A percentile compares a stretch with the other conserved stretches of the same genome.
phyloP scores from a whole-genome alignment of 2,888 invertebrate genomes.

The Carcina quercana region DNA sequence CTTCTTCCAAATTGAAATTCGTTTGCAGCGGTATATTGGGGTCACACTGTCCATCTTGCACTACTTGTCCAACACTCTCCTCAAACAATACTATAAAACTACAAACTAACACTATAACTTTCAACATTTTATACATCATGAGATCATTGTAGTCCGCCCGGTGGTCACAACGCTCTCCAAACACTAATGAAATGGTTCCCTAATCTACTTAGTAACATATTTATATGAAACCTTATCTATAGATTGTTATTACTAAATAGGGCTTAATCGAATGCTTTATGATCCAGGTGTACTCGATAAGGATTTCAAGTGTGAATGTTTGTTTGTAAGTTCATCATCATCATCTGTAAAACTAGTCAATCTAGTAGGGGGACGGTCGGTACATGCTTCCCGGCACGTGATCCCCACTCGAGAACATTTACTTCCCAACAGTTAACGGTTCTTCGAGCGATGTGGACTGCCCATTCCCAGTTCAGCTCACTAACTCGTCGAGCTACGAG shows the following conservation, averaged over 20 bases:
- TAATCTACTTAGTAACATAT: conserved; percentile 33
- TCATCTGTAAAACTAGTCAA: no score
- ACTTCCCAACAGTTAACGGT: no score
- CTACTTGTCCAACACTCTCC: conserved; percentile 38
- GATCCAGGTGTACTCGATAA: neutral
- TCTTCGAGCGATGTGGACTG: no score
- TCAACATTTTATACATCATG: conserved; percentile 35
- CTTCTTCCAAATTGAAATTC: conserved; percentile 30
- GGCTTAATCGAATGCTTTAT: conserved; percentile 8
- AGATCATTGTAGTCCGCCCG: conserved; percentile 34
- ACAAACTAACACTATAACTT: conserved; percentile 41
- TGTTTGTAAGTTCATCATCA: no score
- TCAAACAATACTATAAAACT: conserved; percentile 33
- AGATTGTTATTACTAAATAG: conserved; percentile 11
- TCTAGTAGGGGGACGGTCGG: no score
- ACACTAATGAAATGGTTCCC: conserved; percentile 33
- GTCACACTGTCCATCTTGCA: conserved; percentile 46
- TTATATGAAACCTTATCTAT: conserved; percentile 43
- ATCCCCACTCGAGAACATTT: no score
- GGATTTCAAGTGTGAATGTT: no score
- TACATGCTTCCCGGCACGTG: no score
- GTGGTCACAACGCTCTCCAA: conserved; percentile 30
- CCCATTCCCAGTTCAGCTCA: no score
- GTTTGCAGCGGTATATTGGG: conserved; percentile 21
- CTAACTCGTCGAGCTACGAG: no score